phyloP scores from a whole-genome alignment of 2,113 vertebrate genomes.

The Ardeotis arabs region DNA sequence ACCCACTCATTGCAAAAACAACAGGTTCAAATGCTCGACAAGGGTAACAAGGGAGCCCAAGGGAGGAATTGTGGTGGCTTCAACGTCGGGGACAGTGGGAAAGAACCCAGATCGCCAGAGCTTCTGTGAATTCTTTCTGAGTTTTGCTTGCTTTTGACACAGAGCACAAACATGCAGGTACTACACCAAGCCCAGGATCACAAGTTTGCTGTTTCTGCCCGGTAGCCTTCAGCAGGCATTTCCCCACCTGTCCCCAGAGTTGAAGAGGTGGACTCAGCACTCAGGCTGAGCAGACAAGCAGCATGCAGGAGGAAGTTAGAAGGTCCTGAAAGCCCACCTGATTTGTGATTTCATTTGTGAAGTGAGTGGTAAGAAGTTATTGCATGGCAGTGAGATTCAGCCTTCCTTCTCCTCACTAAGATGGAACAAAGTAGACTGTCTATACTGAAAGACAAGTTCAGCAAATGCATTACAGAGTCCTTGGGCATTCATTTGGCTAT shows the following conservation, averaged over 20 bases:
- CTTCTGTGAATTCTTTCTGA: neutral
- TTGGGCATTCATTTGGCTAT: neutral
- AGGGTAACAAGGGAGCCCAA: neutral
- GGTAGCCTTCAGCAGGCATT: neutral
- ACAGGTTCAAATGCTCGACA: neutral
- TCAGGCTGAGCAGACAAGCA: neutral
- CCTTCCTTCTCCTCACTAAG: neutral
- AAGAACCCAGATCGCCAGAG: neutral
- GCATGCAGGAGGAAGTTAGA: neutral
- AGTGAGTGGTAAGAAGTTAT: neutral
- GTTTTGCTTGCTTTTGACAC: neutral
- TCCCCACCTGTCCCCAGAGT: neutral
- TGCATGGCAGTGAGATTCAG: neutral
- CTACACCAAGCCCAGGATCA: neutral
- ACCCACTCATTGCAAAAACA: neutral
- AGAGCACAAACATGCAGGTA: neutral
- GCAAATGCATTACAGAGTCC: neutral
- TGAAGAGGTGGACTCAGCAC: accelerated
- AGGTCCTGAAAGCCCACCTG: neutral
- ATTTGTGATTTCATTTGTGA: neutral
- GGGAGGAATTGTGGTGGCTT: neutral
- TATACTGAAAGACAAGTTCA: neutral
- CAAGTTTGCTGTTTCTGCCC: neutral
- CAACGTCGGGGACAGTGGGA: neutral
- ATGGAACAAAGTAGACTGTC: neutral